These are phyloP conservation scores for Nothobranchius furzeri DNA, from an alignment of 2,113 vertebrate genomes.

Conservation along the genomic window DNA sequence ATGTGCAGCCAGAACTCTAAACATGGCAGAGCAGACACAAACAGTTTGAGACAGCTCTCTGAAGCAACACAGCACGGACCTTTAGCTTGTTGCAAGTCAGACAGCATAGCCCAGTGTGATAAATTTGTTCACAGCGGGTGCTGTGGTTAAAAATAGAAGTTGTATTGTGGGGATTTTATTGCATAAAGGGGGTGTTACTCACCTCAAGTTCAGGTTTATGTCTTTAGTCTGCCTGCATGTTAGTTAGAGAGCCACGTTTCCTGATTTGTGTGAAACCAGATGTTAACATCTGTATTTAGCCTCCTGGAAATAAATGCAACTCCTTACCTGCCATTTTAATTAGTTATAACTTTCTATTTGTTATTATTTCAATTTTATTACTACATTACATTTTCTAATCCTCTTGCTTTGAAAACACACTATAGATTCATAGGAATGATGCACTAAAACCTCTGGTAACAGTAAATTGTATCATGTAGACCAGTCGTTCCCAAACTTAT, in stretches of 20 bases:
- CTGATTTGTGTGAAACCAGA: conserved; percentile 58
- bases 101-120: conserved; percentile 22
- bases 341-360: no score
- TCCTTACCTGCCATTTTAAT: no score
- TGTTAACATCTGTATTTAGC: conserved; percentile 37
- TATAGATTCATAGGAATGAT: no score
- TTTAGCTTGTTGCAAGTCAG: conserved; percentile 2
- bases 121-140: conserved; percentile 14
- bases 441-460: no score
- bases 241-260: conserved; percentile 36
- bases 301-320: conserved; percentile 20
- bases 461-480: no score
- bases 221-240: conserved; percentile 26
- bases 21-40: conserved; percentile 2
- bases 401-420: no score
- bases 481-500: no score
- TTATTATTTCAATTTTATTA: no score
- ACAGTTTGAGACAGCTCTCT: conserved; percentile 4
- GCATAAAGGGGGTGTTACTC: conserved; percentile 21
- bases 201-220: conserved; percentile 43
- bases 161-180: conserved; percentile 43
- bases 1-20: conserved; percentile 13
- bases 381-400: no score
- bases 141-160: conserved; percentile 50
- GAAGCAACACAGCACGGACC: conserved; percentile 5